Percentiles rank a stretch among this genome's conserved stretches.
Evolutionary conservation across 2,888 invertebrate species (phyloP).

Genomic region (Nematopogon swammerdamellus): DNA sequence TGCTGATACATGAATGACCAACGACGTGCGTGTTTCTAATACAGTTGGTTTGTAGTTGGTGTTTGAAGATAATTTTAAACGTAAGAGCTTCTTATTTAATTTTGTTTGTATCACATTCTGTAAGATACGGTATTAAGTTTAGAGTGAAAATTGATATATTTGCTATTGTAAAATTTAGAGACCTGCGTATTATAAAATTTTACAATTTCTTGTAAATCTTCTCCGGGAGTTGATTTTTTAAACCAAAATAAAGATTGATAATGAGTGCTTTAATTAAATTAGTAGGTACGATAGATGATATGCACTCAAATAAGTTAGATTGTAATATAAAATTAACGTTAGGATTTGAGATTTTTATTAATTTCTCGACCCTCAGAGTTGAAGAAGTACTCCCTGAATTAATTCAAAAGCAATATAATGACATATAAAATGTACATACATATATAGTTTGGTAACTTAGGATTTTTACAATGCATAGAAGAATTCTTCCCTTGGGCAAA

Average conservation of each 20-base stretch:
- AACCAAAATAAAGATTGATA: conserved; percentile 41
- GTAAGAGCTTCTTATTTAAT: neutral
- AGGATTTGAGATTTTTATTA: conserved; percentile 49
- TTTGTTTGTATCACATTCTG: conserved; percentile 6
- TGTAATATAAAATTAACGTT: conserved; percentile 33
- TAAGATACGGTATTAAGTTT: conserved; percentile 35
- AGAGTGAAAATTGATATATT: conserved; percentile 15
- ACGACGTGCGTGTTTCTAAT: too few relatives aligned
- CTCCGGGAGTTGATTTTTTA: conserved; percentile 35
- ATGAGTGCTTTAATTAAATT: conserved; percentile 49
- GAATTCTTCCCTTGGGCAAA: neutral
- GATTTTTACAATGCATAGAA: conserved; percentile 36
- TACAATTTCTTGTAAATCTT: conserved; percentile 21
- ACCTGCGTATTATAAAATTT: conserved; percentile 29
- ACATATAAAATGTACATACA: conserved; percentile 52
- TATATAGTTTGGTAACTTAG: conserved; percentile 53
- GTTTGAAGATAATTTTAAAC: too few relatives aligned
- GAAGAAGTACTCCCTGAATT: conserved; percentile 48
- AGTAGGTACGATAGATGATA: conserved; percentile 36
- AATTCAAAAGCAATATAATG: conserved; percentile 56
- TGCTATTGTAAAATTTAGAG: conserved; percentile 41
- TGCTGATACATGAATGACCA: too few relatives aligned
- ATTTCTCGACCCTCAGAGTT: conserved; percentile 41
- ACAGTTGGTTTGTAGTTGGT: too few relatives aligned
- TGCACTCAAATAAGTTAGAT: conserved; percentile 40